Percentiles rank a stretch among this genome's conserved stretches.
Evolutionary conservation across 23 tunicate species (phyloP).

Genomic region (Clavelina lepadiformis): DNA sequence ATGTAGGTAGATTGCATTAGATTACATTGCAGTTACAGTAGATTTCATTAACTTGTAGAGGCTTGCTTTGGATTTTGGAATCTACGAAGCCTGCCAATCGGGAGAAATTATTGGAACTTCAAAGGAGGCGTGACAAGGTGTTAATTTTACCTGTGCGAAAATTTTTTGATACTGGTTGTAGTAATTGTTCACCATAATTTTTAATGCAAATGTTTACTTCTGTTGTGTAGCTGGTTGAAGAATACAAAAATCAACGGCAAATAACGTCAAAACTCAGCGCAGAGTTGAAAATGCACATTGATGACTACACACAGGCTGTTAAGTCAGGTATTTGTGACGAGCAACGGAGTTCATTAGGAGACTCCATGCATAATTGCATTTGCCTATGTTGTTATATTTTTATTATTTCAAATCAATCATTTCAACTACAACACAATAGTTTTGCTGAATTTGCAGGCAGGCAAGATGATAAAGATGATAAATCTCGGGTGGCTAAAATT

Average conservation of each 20-base stretch:
- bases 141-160: background rate
- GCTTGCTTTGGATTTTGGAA: conserved; percentile 68
- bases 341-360: background rate
- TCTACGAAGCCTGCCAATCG: conserved; percentile 38
- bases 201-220: background rate
- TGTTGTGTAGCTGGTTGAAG: conserved; percentile 36
- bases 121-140: conserved; percentile 38
- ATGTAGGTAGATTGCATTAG: no score
- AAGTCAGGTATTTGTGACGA: conserved; percentile 43
- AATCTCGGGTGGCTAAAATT: conserved; percentile 44
- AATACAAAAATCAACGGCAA: conserved; percentile 57
- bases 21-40: no score
- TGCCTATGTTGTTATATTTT: no score
- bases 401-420: no score
- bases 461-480: conserved; percentile 41
- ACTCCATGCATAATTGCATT: background rate
- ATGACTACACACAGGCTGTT: conserved; percentile 47
- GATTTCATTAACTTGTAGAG: no score
- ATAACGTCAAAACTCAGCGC: conserved; percentile 28
- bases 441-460: conserved; percentile 18
- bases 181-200: background rate
- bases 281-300: conserved; percentile 37
- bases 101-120: conserved; percentile 44
- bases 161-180: background rate
- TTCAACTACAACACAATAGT: no score